Base-by-base conservation (phyloP, 2,797 vertebrate genomes). In the Anas bahamensis region DNA sequence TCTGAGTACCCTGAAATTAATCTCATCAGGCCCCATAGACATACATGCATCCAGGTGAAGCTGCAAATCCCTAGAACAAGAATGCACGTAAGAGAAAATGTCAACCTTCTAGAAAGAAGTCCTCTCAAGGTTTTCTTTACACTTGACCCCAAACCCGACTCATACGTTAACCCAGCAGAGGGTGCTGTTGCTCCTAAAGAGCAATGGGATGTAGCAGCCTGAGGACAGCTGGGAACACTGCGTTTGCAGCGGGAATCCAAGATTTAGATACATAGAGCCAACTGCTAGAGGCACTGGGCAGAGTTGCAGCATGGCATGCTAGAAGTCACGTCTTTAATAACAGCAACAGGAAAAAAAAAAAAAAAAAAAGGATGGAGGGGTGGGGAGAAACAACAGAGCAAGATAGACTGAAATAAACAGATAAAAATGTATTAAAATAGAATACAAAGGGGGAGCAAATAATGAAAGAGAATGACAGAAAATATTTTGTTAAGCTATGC, bases 201-300 rank as follows among this genome's bases (percentile, higher is more conserved):
- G 31, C n/a, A 8, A 7, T 1, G 24, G 17, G 22, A 13, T 8
- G 73, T 8, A 14, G 42, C 4, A 31, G 17, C 19, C 50, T 7
- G 17, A 5, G 13, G 18, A 19, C n/a, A 29, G 9, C 19, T 15
- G 33, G 37, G 10, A 71, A 50, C 35, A 33, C 12, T 3, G 4
- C 28, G 18, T 1, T 2, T 26, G 0, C 9, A 0, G 37, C 4
- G 1, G 3, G 2, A 13, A 0, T 8, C 1, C 3, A 2, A 10
- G 1, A 4, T 29, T 3, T 2, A 17, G 61, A 28, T 0, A 46
- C 21, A 3, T 39, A 3, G 18, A 48, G 41, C 3, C 3, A 2
- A 3, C 6, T 5, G 22, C 21, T 39, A 35, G 7, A 13, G 21
- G 21, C 19, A 35, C 12, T 1, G 5, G 44, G 26, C 12, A 16